A percentile compares a stretch with the other conserved stretches of the same genome.
These are phyloP conservation scores for Protodeltote pygarga DNA, from an alignment of 2,888 invertebrate genomes.

Conservation along the genomic window DNA sequence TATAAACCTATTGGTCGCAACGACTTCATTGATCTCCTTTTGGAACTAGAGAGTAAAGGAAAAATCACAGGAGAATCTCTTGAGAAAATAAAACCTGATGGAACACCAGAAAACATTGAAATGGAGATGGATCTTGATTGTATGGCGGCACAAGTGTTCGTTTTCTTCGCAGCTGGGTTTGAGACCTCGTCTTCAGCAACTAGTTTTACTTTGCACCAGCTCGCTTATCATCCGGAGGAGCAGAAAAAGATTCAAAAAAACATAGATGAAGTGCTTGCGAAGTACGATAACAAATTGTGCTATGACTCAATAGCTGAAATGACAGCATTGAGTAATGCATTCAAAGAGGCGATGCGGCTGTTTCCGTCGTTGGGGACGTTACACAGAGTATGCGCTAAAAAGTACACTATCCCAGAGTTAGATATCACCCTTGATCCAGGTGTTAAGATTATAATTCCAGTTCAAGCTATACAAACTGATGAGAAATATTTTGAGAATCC, in stretches of 20 bases:
- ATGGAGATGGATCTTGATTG: slow-evolving; percentile 60
- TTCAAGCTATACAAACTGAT: slow-evolving; percentile 70
- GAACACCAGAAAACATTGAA: slow-evolving; percentile 57
- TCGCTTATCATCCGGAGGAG: slow-evolving; percentile 72
- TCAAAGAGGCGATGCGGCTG: slow-evolving; percentile 68
- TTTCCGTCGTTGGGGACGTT: slow-evolving; percentile 66
- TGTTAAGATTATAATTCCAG: slow-evolving; percentile 66
- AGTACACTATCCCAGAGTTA: slow-evolving; percentile 59
- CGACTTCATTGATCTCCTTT: slow-evolving; percentile 67
- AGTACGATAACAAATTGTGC: slow-evolving; percentile 65
- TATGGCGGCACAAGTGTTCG: slow-evolving; percentile 67
- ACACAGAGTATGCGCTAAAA: slow-evolving; percentile 61
- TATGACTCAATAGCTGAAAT: slow-evolving; percentile 69
- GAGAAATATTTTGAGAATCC: slow-evolving; percentile 68
- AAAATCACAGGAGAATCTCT: slow-evolving; percentile 67
- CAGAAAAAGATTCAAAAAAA: slow-evolving; percentile 70
- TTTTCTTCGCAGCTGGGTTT: slow-evolving; percentile 79
- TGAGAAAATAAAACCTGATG: slow-evolving; percentile 59
- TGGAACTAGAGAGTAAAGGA: slow-evolving; percentile 62
- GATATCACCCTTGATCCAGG: slow-evolving; percentile 66
- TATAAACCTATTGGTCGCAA: slow-evolving; percentile 64
- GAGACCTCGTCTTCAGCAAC: slow-evolving; percentile 79
- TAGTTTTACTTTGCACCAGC: slow-evolving; percentile 68
- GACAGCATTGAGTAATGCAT: slow-evolving; percentile 59
- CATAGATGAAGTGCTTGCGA: slow-evolving; percentile 65